Percentiles rank a stretch among this genome's conserved stretches.
Evolutionary conservation across 2,888 invertebrate genomes (phyloP).

Genomic region (Trachelus stipa): DNA sequence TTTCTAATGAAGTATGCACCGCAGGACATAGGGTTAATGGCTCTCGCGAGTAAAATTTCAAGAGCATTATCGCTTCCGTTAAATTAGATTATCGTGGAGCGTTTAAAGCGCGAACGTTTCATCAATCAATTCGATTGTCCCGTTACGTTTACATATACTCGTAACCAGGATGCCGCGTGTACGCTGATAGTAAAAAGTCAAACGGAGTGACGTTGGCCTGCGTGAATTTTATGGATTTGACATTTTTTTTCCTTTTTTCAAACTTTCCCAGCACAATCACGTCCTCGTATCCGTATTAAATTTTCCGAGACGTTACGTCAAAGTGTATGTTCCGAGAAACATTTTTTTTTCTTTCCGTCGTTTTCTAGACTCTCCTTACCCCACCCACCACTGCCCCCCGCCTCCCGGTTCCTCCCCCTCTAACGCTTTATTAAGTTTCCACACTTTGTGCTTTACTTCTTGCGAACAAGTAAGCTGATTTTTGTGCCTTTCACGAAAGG

Average conservation of each 20-base stretch:
- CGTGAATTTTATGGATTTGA: neutral
- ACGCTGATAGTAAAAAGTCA: neutral
- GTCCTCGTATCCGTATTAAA: neutral
- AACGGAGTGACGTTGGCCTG: neutral
- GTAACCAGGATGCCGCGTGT: neutral
- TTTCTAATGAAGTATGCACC: neutral
- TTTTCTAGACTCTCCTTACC: neutral
- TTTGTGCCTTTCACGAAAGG: neutral
- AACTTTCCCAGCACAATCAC: neutral
- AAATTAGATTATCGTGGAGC: neutral
- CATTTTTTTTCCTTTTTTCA: neutral
- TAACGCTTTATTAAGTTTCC: neutral
- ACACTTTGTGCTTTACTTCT: neutral
- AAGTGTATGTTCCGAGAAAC: neutral
- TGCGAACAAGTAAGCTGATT: neutral
- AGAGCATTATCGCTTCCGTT: neutral
- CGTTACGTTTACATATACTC: neutral
- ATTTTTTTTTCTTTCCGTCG: neutral
- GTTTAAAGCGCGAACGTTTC: neutral
- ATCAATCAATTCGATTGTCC: neutral
- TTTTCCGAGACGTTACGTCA: neutral
- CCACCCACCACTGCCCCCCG: neutral
- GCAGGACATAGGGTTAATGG: neutral
- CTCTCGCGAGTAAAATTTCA: neutral
- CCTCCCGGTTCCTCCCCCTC: too few species aligned